These are phyloP conservation scores for Dryococelus australis DNA, from an alignment of 2,888 invertebrate genomes.

Conservation along the genomic window DNA sequence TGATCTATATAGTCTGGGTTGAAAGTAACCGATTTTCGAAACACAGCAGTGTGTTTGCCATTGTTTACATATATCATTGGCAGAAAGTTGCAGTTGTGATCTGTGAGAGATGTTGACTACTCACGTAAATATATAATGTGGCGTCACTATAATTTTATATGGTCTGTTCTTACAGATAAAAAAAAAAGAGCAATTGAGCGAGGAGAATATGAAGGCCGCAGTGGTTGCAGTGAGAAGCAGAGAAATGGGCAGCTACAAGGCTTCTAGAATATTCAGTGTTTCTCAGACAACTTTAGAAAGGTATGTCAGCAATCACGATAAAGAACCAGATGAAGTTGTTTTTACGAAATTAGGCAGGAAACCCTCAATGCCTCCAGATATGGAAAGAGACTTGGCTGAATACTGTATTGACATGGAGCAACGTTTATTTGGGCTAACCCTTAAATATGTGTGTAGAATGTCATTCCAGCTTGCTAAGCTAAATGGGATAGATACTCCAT, in stretches of 20 bases:
- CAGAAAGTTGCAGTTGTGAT: no score
- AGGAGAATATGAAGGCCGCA: not conserved
- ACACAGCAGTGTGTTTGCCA: no score
- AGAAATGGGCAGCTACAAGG: constrained; percentile 26
- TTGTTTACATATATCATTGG: no score
- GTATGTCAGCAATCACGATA: not conserved
- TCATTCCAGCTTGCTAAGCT: not conserved
- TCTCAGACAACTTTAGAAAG: not conserved
- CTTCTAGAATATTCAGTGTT: constrained; percentile 1
- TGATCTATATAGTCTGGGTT: no score
- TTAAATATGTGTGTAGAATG: not conserved
- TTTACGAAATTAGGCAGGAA: not conserved
- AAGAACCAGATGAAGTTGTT: not conserved
- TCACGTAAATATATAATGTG: no score
- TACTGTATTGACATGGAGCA: constrained; percentile 12
- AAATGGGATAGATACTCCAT: not conserved
- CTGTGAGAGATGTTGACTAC: no score
- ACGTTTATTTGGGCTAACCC: constrained; percentile 11
- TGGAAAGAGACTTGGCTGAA: not conserved
- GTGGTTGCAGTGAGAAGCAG: not conserved
- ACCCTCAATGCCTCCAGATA: not conserved
- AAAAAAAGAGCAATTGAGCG: not conserved
- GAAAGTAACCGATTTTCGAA: no score
- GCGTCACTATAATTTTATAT: no score
- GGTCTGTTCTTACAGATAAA: constrained; percentile 21